A percentile compares a stretch with the other conserved stretches of the same genome.
These are phyloP conservation scores for Philopotamus ludificatus DNA, from an alignment of 1,140 invertebrate species.

Conservation along the genomic window DNA sequence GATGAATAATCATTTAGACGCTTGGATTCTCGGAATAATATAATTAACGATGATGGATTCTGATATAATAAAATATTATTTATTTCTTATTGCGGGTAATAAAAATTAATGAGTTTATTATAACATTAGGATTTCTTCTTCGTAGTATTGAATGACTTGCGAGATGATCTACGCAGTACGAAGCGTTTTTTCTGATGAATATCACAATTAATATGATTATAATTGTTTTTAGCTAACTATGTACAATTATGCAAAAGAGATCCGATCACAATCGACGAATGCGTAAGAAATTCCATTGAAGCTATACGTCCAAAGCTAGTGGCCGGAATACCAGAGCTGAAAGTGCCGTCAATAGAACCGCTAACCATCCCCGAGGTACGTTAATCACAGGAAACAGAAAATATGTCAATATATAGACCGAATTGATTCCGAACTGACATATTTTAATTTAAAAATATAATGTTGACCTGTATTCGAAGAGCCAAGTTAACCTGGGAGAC, in stretches of 20 bases:
- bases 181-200: background rate
- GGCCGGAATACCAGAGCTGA: constrained; percentile 63
- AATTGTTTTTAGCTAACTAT: constrained; percentile 60
- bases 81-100: background rate
- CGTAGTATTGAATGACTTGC: background rate
- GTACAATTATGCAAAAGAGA: constrained; percentile 64
- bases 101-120: background rate
- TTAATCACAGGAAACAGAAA: no score
- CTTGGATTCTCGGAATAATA: no score
- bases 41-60: background rate
- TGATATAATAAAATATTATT: background rate
- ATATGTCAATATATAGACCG: no score
- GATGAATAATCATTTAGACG: no score
- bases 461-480: no score
- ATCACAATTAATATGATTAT: background rate
- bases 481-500: no score
- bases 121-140: background rate
- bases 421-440: background rate
- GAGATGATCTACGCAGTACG: background rate
- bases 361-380: constrained; percentile 55
- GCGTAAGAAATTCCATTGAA: constrained; percentile 58
- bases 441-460: no score
- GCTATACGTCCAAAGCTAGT: constrained; percentile 54
- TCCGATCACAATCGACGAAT: constrained; percentile 60
- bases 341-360: constrained; percentile 63